A percentile compares a stretch with the other conserved stretches of the same genome.
phyloP scores from a whole-genome alignment of 2,797 vertebrate species.

The Neosilurus hyrtlii region DNA sequence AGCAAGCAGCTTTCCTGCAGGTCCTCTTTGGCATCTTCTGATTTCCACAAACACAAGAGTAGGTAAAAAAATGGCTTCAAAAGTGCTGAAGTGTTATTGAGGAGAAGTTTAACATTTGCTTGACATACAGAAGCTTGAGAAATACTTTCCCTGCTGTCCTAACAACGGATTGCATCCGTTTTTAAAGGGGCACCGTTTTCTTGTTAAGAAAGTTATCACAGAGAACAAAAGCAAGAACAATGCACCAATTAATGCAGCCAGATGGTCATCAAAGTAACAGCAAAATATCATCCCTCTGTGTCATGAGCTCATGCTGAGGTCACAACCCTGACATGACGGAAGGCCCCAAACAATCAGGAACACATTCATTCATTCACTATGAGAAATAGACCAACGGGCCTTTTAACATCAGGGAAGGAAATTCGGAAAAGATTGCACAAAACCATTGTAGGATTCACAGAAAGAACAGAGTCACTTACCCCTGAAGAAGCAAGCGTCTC shows the following conservation, averaged over 20 bases:
- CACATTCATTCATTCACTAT: background rate
- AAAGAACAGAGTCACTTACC: slow-evolving; percentile 51
- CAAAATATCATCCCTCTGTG: background rate
- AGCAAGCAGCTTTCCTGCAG: slow-evolving; percentile 22
- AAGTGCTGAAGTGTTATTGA: background rate
- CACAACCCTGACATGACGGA: slow-evolving; percentile 36
- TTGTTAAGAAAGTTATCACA: slow-evolving; percentile 6
- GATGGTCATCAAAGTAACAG: background rate
- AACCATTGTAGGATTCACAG: background rate
- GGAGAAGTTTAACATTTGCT: background rate
- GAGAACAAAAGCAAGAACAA: background rate
- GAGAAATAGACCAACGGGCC: slow-evolving; percentile 17
- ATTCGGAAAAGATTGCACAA: background rate
- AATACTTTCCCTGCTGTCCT: background rate
- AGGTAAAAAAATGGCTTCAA: background rate
- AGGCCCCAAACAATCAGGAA: slow-evolving; percentile 34
- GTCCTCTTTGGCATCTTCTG: background rate
- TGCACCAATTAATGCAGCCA: background rate
- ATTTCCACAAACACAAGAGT: background rate
- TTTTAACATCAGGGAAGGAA: slow-evolving; percentile 24
- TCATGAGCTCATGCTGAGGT: slow-evolving; percentile 29
- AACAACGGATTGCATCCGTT: background rate
- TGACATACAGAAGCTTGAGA: background rate
- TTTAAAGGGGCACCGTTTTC: background rate
- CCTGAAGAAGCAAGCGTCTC: slow-evolving; percentile 20